Evolutionary conservation across 1,140 invertebrate genomes (phyloP).

Genomic region (Drosophila mojavensis): DNA sequence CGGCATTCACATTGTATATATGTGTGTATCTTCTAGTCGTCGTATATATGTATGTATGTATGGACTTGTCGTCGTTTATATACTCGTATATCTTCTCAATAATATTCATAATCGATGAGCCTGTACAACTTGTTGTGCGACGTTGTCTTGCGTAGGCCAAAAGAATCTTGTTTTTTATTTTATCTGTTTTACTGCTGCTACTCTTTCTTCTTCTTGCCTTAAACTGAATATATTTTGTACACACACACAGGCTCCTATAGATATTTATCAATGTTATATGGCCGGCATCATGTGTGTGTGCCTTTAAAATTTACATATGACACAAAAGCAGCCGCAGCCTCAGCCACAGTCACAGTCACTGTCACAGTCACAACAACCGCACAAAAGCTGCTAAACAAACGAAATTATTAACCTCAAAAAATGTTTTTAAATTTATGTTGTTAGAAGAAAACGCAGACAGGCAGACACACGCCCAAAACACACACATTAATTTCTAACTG

Average conservation of each 20-base stretch:
- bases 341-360: conserved; percentile 1
- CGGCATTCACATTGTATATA: conserved; percentile 57
- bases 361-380: conserved; percentile 15
- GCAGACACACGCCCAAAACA: conserved; percentile 5
- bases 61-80: conserved; percentile 25
- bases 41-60: conserved; percentile 21
- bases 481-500: not conserved
- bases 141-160: conserved; percentile 43
- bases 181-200: no score
- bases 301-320: conserved; percentile 67
- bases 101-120: conserved; percentile 75
- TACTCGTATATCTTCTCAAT: conserved; percentile 59
- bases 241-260: no score
- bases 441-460: conserved; percentile 30
- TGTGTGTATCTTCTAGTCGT: not conserved
- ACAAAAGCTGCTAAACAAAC: conserved; percentile 50
- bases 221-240: conserved; percentile 14
- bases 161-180: conserved; percentile 62
- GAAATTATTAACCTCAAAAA: conserved; percentile 66
- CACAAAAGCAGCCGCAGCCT: conserved; percentile 43
- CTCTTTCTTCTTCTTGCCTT: conserved; percentile 12
- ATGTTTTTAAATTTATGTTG: conserved; percentile 13
- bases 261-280: conserved; percentile 46
- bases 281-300: conserved; percentile 39
- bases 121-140: conserved; percentile 69